Evolutionary conservation across 1,140 invertebrate genomes (phyloP).

Genomic region (Procambarus virginalis): DNA sequence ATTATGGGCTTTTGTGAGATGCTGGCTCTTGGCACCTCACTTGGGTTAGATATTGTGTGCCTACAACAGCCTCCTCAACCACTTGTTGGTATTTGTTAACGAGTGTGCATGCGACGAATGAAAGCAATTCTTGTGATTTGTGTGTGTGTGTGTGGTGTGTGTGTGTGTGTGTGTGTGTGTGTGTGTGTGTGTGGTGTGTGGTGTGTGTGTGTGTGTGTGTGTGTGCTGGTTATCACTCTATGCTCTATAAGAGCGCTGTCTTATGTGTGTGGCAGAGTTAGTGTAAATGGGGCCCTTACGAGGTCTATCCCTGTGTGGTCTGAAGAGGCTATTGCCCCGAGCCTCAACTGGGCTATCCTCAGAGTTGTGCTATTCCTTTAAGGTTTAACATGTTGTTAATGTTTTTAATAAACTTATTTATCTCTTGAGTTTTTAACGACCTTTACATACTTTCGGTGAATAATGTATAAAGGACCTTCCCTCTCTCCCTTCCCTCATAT

Average conservation of each 20-base stretch:
- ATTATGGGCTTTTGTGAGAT: neutral
- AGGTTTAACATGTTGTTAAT: conserved; percentile 64
- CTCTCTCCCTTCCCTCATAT: too few species aligned
- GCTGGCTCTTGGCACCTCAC: neutral
- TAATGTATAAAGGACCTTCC: too few species aligned
- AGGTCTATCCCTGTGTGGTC: neutral
- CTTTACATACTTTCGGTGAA: too few species aligned
- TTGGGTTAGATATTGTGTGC: neutral
- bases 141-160: neutral
- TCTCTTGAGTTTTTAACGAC: conserved; percentile 15
- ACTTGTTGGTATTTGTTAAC: neutral
- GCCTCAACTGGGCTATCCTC: neutral
- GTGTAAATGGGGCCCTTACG: too few species aligned
- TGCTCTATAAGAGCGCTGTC: neutral
- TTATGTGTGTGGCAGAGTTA: neutral
- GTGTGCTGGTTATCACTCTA: neutral
- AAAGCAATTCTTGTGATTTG: neutral
- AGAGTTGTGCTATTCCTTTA: conserved; percentile 56
- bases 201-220: neutral
- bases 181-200: conserved; percentile 12
- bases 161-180: conserved; percentile 11
- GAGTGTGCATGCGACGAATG: neutral
- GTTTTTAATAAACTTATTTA: conserved; percentile 68
- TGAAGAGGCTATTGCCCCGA: too few species aligned
- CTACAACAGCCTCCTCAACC: neutral